These are phyloP conservation scores for Drosophila carrolli DNA, from an alignment of 1,140 invertebrate species.

Conservation along the genomic window DNA sequence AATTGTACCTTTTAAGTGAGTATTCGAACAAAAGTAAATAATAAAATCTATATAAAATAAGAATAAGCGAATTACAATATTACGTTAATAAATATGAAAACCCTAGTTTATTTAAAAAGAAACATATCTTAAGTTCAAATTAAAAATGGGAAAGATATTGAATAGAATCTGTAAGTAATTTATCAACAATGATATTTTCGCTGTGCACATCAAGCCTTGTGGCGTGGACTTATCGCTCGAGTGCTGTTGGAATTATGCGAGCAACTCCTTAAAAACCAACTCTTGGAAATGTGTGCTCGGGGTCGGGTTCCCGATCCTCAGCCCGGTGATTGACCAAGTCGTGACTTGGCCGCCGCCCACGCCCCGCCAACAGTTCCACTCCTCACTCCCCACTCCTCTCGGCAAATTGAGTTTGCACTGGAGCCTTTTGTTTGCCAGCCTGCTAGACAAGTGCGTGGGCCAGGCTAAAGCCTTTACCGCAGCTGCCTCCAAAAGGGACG, in stretches of 20 bases:
- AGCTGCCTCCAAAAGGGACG: conserved; percentile 59
- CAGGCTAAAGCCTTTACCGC: conserved; percentile 13
- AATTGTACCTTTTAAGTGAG: too few relatives aligned
- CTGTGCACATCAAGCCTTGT: background rate
- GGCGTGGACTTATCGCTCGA: conserved; percentile 20
- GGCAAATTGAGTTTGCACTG: conserved; percentile 64
- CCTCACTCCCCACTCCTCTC: background rate
- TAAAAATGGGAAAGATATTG: too few relatives aligned
- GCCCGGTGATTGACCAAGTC: conserved; percentile 44
- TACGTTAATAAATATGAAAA: too few relatives aligned
- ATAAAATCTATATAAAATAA: too few relatives aligned
- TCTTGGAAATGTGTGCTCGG: conserved; percentile 2
- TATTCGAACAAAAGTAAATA: too few relatives aligned
- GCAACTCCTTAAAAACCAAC: conserved; percentile 18
- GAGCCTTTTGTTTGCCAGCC: conserved; percentile 45
- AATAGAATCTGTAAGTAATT: too few relatives aligned
- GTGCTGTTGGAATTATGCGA: conserved; percentile 15
- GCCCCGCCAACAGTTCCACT: conserved; percentile 27
- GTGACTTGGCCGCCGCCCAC: conserved; percentile 39
- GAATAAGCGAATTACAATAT: too few relatives aligned
- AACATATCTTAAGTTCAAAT: too few relatives aligned
- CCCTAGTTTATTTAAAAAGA: too few relatives aligned
- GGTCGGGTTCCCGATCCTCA: background rate
- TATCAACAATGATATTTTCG: too few relatives aligned
- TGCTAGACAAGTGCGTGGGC: conserved; percentile 75